phyloP scores from a whole-genome alignment of 1,140 invertebrate genomes.

The Carcinoscorpius rotundicauda region DNA sequence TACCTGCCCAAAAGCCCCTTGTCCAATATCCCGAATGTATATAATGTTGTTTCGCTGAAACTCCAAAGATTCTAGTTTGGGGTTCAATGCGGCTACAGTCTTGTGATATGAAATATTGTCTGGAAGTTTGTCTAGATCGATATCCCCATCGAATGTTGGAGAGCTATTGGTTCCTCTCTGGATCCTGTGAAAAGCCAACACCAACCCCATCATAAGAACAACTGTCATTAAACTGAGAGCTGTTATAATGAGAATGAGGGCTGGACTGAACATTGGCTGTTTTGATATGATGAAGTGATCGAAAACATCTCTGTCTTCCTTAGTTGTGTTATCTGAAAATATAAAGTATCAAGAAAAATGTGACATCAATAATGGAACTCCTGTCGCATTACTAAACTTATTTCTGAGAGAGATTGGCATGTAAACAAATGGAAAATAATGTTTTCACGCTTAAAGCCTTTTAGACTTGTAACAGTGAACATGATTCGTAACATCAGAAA shows the following conservation, averaged over 20 bases:
- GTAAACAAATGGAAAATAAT: too few species aligned
- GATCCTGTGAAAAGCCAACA: conserved; percentile 8
- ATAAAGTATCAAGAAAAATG: too few species aligned
- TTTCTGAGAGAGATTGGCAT: too few species aligned
- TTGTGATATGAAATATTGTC: conserved; percentile 77
- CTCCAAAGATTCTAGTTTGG: conserved; percentile 83
- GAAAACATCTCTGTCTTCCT: too few species aligned
- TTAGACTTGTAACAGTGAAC: too few species aligned
- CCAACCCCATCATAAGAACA: conserved; percentile 10
- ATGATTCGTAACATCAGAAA: too few species aligned
- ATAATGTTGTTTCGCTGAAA: conserved; percentile 93
- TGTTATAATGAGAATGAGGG: conserved; percentile 55
- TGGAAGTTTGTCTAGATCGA: conserved; percentile 79
- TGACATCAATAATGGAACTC: too few species aligned
- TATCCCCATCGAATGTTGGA: conserved; percentile 46
- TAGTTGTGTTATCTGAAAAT: too few species aligned
- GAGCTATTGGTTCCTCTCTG: conserved; percentile 50
- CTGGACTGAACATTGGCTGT: conserved; percentile 48
- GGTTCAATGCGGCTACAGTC: conserved; percentile 67
- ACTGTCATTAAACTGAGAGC: conserved; percentile 27
- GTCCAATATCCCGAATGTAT: conserved; percentile 81
- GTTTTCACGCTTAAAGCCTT: too few species aligned
- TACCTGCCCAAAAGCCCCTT: conserved; percentile 90
- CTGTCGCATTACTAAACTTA: too few species aligned
- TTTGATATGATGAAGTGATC: too few species aligned